Percentiles rank a stretch among this genome's conserved stretches.
These are phyloP conservation scores for Limanda limanda DNA, from an alignment of 2,113 vertebrate genomes.

Conservation along the genomic window DNA sequence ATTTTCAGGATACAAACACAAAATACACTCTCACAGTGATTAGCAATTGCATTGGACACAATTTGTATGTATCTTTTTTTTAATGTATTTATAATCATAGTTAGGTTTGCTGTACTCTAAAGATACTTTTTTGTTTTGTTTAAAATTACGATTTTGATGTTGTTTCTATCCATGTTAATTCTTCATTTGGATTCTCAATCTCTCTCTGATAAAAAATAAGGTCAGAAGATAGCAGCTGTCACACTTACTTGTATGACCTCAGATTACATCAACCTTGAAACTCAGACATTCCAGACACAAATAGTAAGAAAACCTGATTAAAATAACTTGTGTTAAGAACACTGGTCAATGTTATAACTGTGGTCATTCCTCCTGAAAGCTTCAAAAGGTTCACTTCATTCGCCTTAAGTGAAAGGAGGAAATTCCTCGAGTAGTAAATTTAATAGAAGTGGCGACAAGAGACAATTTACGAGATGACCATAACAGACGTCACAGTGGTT, in stretches of 20 bases:
- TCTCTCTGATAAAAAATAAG: no score
- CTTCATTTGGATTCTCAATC: no score
- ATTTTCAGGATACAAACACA: constrained; percentile 1
- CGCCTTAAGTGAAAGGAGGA: background rate
- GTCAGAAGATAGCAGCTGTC: background rate
- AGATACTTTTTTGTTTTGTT: no score
- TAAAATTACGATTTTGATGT: no score
- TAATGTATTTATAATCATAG: background rate
- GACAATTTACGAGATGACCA: constrained; percentile 29
- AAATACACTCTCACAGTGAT: background rate
- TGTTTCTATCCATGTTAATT: no score
- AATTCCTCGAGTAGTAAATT: constrained; percentile 11
- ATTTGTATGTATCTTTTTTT: background rate
- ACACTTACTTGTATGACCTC: background rate
- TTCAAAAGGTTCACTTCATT: background rate
- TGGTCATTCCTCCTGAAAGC: no score
- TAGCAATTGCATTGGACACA: background rate
- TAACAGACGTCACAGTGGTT: constrained; percentile 9
- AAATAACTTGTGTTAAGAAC: background rate
- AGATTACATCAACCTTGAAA: background rate
- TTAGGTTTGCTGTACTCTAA: background rate
- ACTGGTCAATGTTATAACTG: no score
- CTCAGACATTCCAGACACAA: background rate
- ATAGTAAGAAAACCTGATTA: background rate
- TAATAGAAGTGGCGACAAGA: constrained; percentile 3